A percentile compares a stretch with the other conserved stretches of the same genome.
These are phyloP conservation scores for Aphidius gifuensis DNA, from an alignment of 1,140 invertebrate genomes.

Conservation along the genomic window DNA sequence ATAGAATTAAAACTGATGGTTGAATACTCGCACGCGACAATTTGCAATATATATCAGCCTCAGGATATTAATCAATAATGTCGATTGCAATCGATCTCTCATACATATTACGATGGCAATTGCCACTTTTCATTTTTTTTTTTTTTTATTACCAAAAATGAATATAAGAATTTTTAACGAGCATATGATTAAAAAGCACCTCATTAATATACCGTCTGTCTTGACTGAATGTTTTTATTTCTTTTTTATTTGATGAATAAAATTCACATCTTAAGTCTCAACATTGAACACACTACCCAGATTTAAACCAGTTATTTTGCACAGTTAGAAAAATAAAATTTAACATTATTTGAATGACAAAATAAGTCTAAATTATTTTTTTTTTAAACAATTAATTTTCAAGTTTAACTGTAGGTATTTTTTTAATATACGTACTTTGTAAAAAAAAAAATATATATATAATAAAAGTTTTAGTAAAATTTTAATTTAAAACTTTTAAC, in stretches of 20 bases:
- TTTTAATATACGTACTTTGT: no score
- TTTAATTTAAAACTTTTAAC: no score
- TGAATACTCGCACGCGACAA: slow-evolving; percentile 12
- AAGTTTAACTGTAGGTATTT: no score
- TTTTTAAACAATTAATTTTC: no score
- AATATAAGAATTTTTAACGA: slow-evolving; percentile 20
- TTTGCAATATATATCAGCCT: not conserved
- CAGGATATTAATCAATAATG: slow-evolving; percentile 8
- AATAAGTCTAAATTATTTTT: no score
- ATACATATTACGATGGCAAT: slow-evolving; percentile 11
- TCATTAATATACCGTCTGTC: slow-evolving; percentile 16
- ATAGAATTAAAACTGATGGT: not conserved
- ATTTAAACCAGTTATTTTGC: no score
- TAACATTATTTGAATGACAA: no score
- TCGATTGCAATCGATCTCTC: slow-evolving; percentile 17
- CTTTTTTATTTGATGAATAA: slow-evolving; percentile 9
- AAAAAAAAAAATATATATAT: no score
- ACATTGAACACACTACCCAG: no score
- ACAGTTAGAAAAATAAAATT: no score
- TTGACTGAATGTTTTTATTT: slow-evolving; percentile 12
- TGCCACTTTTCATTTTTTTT: not conserved
- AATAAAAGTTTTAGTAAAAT: no score
- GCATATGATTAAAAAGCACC: slow-evolving; percentile 7
- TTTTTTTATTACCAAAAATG: slow-evolving; percentile 1
- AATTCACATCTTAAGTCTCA: not conserved